Base-by-base conservation (phyloP, 1,140 invertebrate species). In the Philopotamus ludificatus region DNA sequence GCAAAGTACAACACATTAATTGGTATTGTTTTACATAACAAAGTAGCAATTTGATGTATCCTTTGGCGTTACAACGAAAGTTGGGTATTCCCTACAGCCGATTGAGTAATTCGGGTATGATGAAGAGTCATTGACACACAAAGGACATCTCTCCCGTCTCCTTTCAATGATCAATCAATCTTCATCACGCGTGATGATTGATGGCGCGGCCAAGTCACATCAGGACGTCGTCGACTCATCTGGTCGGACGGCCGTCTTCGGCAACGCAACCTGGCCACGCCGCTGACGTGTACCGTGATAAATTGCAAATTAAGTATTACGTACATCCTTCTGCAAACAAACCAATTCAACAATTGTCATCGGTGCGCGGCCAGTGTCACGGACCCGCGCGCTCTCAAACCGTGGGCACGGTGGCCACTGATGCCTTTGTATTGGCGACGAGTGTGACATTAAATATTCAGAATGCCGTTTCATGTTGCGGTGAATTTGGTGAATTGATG, bases 301-400 rank as follows among this genome's bases (percentile, higher is more conserved):
- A 60, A 60, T 60, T 60, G 57, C 42, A 47, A 47, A 60, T 60
- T 60, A 44, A 60, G 57, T 44, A 42, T 26, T 60, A 34, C 57
- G 44, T 39, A 42, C 57, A 3, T 60, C 20, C 57, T 47, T 47
- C 18, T 60, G 57, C 57, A 60, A 60, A 47, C 57, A 60, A 60
- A 60, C 57, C 42, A 60, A 60, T 60, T 60, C 57, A 10, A 9
- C 57, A 47, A 45, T 60, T 47, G 55, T 34, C 28, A 34, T 34
- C 39, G 53, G 20, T 21, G 2, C 21, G 50, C 3, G n/a, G 26
- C 18, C n/a, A 28, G 20, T 20, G 39, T 42, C 34, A 57, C 7
- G 23, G 8, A 1, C 12, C 21, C 39, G 7, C 15, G 15, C 3
- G 20, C 15, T 42, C 54, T 39, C 4, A 57, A 57, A 21, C 54